phyloP scores from a whole-genome alignment of 1,140 invertebrate genomes.

The Asobara japonica region DNA sequence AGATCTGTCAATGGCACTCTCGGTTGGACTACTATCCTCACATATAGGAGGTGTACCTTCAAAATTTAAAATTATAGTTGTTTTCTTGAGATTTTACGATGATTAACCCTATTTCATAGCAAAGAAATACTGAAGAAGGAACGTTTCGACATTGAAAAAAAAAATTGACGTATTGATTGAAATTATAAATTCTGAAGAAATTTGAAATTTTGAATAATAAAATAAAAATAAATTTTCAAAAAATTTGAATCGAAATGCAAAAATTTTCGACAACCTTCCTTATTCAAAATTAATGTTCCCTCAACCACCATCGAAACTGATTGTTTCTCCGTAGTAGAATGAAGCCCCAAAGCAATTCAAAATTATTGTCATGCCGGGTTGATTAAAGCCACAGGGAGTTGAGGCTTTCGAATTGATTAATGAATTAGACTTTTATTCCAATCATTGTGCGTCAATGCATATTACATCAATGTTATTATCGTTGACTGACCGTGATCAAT shows the following conservation, averaged over 20 bases:
- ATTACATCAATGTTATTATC: not conserved
- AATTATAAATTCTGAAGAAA: too few species aligned
- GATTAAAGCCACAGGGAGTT: not conserved
- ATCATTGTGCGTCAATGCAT: not conserved
- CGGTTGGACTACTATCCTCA: not conserved
- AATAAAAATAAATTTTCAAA: too few species aligned
- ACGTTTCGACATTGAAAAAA: not conserved
- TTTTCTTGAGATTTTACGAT: not conserved
- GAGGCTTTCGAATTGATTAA: not conserved
- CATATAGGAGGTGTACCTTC: not conserved
- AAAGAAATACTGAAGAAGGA: not conserved
- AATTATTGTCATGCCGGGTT: not conserved
- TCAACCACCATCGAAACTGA: too few species aligned
- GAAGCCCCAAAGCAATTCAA: not conserved
- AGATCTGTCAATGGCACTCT: not conserved
- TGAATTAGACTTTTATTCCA: not conserved
- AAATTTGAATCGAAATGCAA: too few species aligned
- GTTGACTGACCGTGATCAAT: not conserved
- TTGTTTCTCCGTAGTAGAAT: too few species aligned
- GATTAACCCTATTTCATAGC: slow-evolving; percentile 5
- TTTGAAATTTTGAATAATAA: too few species aligned
- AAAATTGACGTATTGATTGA: too few species aligned
- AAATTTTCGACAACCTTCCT: too few species aligned
- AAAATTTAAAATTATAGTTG: not conserved
- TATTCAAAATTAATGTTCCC: too few species aligned